Percentiles rank a stretch among this genome's conserved stretches.
Conservation (phyloP, 2,797 vertebrate species). For the Amblyraja radiata region DNA sequence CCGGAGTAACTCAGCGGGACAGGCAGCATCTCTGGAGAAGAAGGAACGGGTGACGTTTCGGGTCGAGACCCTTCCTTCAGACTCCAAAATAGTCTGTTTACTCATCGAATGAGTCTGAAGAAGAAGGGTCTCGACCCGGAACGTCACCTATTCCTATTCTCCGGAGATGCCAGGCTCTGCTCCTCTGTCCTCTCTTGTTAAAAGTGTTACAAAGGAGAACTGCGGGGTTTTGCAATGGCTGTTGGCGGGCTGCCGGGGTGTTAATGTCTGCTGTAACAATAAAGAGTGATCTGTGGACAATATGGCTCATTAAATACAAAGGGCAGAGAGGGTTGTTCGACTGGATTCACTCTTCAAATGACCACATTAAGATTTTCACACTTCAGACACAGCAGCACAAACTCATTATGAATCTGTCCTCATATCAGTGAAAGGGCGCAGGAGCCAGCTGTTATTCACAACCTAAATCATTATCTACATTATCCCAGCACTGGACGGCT, state of each 20-base stretch:
- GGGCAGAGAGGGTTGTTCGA: background rate
- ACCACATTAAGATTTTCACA: background rate
- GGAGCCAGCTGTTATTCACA: background rate
- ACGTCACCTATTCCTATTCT: too few relatives aligned
- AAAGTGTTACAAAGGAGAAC: background rate
- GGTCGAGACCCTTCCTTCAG: too few relatives aligned
- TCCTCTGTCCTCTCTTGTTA: too few relatives aligned
- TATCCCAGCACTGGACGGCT: too few relatives aligned
- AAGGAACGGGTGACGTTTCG: too few relatives aligned
- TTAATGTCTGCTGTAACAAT: background rate
- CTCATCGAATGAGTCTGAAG: too few relatives aligned
- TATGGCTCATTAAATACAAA: conserved; percentile 19
- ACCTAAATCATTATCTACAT: background rate
- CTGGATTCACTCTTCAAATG: background rate
- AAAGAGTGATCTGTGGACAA: background rate
- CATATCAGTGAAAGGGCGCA: background rate
- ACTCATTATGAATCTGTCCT: background rate
- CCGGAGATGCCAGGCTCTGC: background rate
- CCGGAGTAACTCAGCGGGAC: too few relatives aligned
- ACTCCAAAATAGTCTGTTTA: too few relatives aligned
- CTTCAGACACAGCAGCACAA: background rate
- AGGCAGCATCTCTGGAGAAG: too few relatives aligned
- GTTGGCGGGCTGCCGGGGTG: too few relatives aligned
- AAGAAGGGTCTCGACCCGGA: too few relatives aligned
- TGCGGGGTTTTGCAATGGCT: background rate